Conservation (phyloP, 2,888 invertebrate species). For the Eupithecia dodoneata region DNA sequence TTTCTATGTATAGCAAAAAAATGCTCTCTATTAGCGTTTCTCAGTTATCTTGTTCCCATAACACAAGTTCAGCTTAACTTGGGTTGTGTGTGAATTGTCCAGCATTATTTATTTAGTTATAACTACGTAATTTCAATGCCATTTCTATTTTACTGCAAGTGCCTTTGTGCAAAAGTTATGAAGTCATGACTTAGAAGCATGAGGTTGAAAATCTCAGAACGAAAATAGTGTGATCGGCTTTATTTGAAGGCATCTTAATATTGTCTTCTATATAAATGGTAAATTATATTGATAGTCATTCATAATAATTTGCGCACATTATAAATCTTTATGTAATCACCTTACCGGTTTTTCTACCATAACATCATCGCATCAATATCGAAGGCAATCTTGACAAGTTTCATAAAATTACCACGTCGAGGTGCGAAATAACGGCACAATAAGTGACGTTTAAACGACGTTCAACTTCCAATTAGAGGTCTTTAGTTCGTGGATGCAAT, state of each 20-base stretch:
- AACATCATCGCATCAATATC: constrained; percentile 16
- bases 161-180: too few species aligned
- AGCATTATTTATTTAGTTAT: too few species aligned
- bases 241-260: not conserved
- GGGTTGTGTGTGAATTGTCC: too few species aligned
- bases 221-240: not conserved
- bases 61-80: too few species aligned
- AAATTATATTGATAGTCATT: not conserved
- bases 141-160: not conserved
- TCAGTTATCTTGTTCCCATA: too few species aligned
- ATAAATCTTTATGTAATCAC: not conserved
- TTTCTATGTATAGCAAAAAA: too few species aligned
- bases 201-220: not conserved
- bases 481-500: constrained; percentile 33
- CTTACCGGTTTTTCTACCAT: not conserved
- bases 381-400: constrained; percentile 26
- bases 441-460: constrained; percentile 25
- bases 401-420: constrained; percentile 36
- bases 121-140: too few species aligned
- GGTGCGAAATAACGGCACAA: constrained; percentile 32
- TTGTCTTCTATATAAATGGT: not conserved
- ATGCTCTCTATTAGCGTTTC: too few species aligned
- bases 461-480: constrained; percentile 35
- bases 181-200: too few species aligned
- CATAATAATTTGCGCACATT: constrained; percentile 3